These are phyloP conservation scores for Rhyacophila evoluta DNA, from an alignment of 2,888 invertebrate species.

Conservation along the genomic window DNA sequence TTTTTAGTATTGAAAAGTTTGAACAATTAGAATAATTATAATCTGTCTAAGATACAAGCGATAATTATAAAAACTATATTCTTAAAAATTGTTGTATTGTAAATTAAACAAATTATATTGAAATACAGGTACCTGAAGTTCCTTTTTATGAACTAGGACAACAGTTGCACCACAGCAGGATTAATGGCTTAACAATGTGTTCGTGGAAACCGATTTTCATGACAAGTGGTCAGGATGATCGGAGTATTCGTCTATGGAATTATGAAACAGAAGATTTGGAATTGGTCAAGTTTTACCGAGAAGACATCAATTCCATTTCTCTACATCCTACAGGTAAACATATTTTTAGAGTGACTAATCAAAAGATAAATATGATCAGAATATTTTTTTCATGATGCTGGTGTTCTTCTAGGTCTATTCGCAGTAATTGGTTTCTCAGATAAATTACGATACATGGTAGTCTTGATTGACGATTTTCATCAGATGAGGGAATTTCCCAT, in stretches of 20 bases:
- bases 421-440: constrained; percentile 92
- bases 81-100: no score
- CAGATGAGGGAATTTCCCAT: constrained; percentile 79
- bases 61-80: no score
- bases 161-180: constrained; percentile 83
- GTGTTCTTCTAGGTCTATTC: constrained; percentile 79
- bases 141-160: constrained; percentile 78
- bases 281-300: constrained; percentile 83
- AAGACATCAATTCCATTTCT: constrained; percentile 83
- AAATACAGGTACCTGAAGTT: constrained; percentile 70
- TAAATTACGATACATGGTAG: constrained; percentile 88
- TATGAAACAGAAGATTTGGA: constrained; percentile 87
- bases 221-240: constrained; percentile 83
- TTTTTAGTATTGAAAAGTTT: no score
- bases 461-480: constrained; percentile 88
- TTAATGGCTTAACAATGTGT: constrained; percentile 85
- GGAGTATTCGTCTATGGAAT: constrained; percentile 92
- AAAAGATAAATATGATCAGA: no score
- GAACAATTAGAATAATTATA: no score
- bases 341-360: no score
- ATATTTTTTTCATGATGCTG: no score
- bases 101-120: no score
- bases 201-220: constrained; percentile 92
- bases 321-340: constrained; percentile 75
- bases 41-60: no score